Base-by-base conservation (phyloP, 2,113 vertebrate species). In the Coregonus clupeaformis region DNA sequence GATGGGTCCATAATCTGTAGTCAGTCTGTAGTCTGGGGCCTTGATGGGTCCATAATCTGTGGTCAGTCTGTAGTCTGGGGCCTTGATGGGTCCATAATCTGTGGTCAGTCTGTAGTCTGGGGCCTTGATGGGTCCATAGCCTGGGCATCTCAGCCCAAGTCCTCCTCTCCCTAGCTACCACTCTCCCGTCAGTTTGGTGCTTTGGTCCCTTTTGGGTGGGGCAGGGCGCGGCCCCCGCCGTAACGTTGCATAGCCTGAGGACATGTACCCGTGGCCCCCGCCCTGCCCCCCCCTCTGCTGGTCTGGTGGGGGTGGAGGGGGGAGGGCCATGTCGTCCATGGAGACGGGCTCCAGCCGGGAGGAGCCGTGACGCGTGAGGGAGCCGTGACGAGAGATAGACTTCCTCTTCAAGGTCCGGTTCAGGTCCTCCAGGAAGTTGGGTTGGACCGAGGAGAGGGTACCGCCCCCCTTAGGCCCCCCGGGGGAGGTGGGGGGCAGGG, bases 361-460 rank as follows among this genome's bases (percentile, higher is more conserved):
- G 14, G 95, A 93, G 78, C 93, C 69, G 12, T 94, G 96, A 86
- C 0, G 96, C 96, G 96, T 94, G 11, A 99, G 94, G 0, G 96
- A 98, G 87, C 96, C 93, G 0, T 98, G 98, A 76, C 97, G 94
- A 0, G 95, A 96, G 87, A 99, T 94, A 22, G 98, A 99, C 90
- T 99, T 99, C 83, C 97, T 94, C 79, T 99, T 97, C 60, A 99
- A 94, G 22, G 98, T 99, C 92, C 97, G 93, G 91, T 98, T 99
- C 68, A 99, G 96, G 90, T 99, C 98, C 66, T 98, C 98, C 86
- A 99, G 92, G 90, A 99, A 99, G 25, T 95, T 95, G 0, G 97
- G 95, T 90, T 97, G 97, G 91, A 0, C 95, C 91, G 87, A 98
- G 93, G 25, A 42, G 14, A 52, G 49, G 4, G 49, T 52, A 52